Conservation (phyloP, 1,140 invertebrate genomes). For the Conus betulinus region DNA sequence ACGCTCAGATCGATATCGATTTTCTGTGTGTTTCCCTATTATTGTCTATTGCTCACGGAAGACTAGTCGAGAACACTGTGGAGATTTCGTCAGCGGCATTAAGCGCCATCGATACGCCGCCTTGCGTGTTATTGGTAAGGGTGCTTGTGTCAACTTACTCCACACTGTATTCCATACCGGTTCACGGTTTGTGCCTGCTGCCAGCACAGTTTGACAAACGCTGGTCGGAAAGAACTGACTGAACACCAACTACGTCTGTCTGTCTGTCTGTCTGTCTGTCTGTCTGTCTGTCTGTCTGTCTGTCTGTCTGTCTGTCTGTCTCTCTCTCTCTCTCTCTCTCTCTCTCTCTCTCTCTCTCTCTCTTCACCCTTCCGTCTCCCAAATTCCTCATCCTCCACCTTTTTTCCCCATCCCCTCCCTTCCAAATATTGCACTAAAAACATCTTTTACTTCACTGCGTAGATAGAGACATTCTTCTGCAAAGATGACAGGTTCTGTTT, state of each 20-base stretch:
- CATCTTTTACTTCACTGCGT: neutral
- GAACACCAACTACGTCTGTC: neutral
- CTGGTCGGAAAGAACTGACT: too few species aligned
- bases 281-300: neutral
- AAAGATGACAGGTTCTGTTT: neutral
- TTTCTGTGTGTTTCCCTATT: too few species aligned
- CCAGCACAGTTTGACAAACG: too few species aligned
- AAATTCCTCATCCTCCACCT: neutral
- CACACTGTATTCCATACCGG: neutral
- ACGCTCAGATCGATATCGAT: too few species aligned
- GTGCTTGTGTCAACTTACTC: neutral
- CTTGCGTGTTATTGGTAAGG: too few species aligned
- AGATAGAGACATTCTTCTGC: neutral
- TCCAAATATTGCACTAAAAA: neutral
- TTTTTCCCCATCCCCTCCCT: neutral
- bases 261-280: neutral
- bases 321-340: constrained; percentile 3
- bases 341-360: constrained; percentile 9
- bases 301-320: neutral
- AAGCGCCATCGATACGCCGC: too few species aligned
- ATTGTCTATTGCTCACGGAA: too few species aligned
- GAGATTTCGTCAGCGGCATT: too few species aligned
- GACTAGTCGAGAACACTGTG: too few species aligned
- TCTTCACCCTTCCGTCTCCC: neutral
- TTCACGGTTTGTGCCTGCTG: too few species aligned